Conservation (phyloP, 2,888 invertebrate species). For the Spilarctia lutea region DNA sequence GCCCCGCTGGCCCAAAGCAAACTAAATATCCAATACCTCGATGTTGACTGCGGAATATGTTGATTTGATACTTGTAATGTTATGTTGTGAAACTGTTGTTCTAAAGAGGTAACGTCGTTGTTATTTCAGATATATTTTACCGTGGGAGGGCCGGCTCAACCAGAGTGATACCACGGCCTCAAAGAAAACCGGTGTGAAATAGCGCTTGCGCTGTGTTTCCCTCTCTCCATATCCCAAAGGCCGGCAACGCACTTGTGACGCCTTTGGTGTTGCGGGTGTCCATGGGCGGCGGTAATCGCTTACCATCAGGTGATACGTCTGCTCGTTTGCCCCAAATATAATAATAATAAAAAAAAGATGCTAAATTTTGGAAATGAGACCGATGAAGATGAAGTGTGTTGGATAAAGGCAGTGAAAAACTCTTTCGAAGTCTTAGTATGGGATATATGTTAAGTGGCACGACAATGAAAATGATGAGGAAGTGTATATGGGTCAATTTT, state of each 20-base stretch:
- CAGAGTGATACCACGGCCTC: too few species aligned
- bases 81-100: not conserved
- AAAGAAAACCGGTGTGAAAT: too few species aligned
- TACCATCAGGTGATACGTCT: too few species aligned
- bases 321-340: too few species aligned
- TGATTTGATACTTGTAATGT: conserved; percentile 49
- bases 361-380: not conserved
- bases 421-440: not conserved
- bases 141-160: too few species aligned
- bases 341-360: too few species aligned
- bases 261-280: too few species aligned
- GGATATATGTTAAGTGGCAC: not conserved
- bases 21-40: conserved; percentile 87
- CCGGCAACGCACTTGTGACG: too few species aligned
- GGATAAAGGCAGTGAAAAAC: not conserved
- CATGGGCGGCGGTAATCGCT: too few species aligned
- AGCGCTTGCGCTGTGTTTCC: too few species aligned
- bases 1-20: conserved; percentile 82
- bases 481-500: not conserved
- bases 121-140: too few species aligned
- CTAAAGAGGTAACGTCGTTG: not conserved
- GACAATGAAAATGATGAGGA: not conserved
- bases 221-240: too few species aligned
- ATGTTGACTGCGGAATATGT: conserved; percentile 62
- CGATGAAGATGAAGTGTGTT: not conserved